phyloP scores from a whole-genome alignment of 2,113 vertebrate species.

The Chloebia gouldiae region DNA sequence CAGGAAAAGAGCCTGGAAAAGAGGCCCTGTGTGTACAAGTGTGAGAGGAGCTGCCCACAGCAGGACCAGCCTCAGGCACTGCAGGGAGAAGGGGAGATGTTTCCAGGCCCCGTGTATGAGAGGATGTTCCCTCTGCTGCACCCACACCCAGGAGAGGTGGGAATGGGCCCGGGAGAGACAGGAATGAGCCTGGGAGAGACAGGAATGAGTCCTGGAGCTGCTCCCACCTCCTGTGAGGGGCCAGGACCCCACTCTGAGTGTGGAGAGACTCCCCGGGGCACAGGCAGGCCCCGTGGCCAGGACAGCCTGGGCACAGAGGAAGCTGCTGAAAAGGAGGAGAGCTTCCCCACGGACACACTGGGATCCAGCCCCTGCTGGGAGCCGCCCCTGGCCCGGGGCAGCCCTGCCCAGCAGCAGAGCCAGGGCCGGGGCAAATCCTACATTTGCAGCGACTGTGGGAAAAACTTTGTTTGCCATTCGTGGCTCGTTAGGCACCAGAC shows the following conservation, averaged over 20 bases:
- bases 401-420: constrained; percentile 57
- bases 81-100: not conserved
- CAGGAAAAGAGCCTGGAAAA: not conserved
- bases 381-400: not conserved
- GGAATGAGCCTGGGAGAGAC: rapidly evolving
- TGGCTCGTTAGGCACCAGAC: not conserved
- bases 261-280: rapidly evolving
- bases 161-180: not conserved
- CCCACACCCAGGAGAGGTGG: not conserved
- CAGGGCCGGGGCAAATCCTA: constrained; percentile 69
- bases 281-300: not conserved
- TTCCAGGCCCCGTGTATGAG: not conserved
- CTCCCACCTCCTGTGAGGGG: not conserved
- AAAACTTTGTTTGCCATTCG: not conserved
- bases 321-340: not conserved
- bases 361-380: constrained; percentile 66
- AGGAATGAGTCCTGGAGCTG: not conserved
- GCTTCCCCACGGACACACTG: not conserved
- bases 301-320: not conserved
- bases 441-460: not conserved
- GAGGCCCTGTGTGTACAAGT: not conserved
- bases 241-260: rapidly evolving
- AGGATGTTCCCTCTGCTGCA: not conserved
- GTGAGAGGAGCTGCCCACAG: not conserved
- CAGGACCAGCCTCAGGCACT: not conserved